A percentile compares a stretch with the other conserved stretches of the same genome.
These are phyloP conservation scores for Pangasius krempfi DNA, from an alignment of 2,797 vertebrate species.

Conservation along the genomic window DNA sequence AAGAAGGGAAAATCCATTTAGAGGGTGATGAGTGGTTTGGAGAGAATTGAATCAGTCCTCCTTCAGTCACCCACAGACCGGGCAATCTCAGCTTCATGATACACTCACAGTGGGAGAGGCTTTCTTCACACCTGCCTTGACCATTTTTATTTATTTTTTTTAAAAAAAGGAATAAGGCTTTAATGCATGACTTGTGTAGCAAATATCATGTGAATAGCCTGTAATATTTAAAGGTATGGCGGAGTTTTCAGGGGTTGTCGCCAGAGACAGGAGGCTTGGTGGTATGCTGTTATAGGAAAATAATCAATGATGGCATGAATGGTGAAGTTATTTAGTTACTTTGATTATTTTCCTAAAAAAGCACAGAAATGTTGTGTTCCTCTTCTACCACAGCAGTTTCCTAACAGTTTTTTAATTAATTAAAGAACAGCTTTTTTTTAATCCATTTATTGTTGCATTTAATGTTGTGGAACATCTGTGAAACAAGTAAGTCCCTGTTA, in stretches of 20 bases:
- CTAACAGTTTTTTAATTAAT: too few relatives aligned
- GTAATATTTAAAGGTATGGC: not conserved
- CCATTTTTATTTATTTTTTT: not conserved
- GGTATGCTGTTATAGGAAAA: not conserved
- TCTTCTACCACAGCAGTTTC: too few relatives aligned
- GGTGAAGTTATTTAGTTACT: not conserved
- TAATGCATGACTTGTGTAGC: not conserved
- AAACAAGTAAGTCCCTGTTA: too few relatives aligned
- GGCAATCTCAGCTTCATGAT: conserved; percentile 3
- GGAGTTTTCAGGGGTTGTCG: not conserved
- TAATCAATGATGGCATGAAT: not conserved
- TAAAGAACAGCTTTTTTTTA: too few relatives aligned
- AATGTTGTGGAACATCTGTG: too few relatives aligned
- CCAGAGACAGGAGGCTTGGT: not conserved
- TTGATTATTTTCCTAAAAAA: too few relatives aligned
- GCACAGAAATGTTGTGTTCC: too few relatives aligned
- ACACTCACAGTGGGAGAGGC: not conserved
- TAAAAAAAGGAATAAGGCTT: not conserved
- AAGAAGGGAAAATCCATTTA: conserved; percentile 61
- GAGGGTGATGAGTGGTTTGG: conserved; percentile 63
- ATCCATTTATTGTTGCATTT: too few relatives aligned
- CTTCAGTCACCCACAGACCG: conserved; percentile 23
- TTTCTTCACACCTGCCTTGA: not conserved
- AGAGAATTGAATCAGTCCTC: conserved; percentile 59
- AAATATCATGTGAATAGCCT: not conserved